Evolutionary conservation across 2,797 vertebrate genomes (phyloP).

Genomic region (Parambassis ranga): DNA sequence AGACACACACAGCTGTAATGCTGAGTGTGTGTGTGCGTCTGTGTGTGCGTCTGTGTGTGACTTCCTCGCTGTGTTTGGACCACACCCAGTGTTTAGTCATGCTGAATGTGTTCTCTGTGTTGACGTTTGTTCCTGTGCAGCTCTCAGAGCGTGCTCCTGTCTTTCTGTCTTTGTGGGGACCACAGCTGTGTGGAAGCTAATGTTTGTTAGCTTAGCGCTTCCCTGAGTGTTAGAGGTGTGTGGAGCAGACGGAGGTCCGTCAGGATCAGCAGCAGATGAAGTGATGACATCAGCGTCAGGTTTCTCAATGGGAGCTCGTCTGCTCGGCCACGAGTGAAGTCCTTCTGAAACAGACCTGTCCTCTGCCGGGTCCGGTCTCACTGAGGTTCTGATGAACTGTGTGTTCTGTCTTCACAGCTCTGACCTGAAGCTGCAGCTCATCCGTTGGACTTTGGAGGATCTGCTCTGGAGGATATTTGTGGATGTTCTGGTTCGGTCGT

Average conservation of each 20-base stretch:
- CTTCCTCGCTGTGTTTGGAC: constrained; percentile 33
- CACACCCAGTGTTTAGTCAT: constrained; percentile 63
- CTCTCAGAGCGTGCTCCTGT: neutral
- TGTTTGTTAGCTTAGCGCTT: too few species aligned
- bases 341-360: too few species aligned
- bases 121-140: constrained; percentile 44
- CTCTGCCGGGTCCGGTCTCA: too few species aligned
- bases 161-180: constrained; percentile 1
- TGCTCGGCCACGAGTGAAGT: too few species aligned
- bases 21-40: neutral
- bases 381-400: neutral
- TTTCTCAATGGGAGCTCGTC: too few species aligned
- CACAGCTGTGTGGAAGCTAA: too few species aligned
- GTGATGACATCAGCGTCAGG: too few species aligned
- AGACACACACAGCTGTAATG: neutral
- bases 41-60: neutral
- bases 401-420: constrained; percentile 21
- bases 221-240: too few species aligned
- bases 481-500: neutral
- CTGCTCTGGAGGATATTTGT: neutral
- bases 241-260: too few species aligned
- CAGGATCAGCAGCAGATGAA: too few species aligned
- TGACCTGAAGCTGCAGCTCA: neutral
- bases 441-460: neutral
- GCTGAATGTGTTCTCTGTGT: constrained; percentile 32